Base-by-base conservation (phyloP, 2,113 vertebrate genomes). In the Ovis canadensis region DNA sequence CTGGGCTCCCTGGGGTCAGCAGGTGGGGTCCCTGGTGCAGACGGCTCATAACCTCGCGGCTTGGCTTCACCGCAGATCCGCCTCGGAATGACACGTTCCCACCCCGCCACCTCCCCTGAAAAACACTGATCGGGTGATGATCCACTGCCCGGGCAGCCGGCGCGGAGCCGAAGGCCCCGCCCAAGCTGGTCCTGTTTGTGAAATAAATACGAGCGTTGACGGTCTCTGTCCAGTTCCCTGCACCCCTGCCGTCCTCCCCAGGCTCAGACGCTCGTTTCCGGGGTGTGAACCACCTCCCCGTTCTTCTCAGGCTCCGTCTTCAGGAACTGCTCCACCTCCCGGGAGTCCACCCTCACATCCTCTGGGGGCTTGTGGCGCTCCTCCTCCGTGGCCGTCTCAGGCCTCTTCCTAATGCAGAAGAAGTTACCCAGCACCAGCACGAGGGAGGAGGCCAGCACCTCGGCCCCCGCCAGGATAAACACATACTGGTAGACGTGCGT, bases 401-500 rank as follows among this genome's bases (percentile, higher is more conserved):
- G 13, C 89, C 98, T 98, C 96, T 90, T 99, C 85, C 98, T 98
- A 71, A 99, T 99, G 98, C 99, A 99, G 90, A 99, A 99, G 98
- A 99, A 98, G 98, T 99, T 99, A 77, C 99, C 99, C 67, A 99
- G 45, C 97, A 98, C 98, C 82, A 99, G 74, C 59, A 99, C 98
- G 0, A 99, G 71, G 48, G 99, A 99, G 0, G 99, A 99, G 45
- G 99, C 98, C 7, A 99, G 94, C 80, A 99, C 99, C 98, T 99
- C 99, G 8, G 98, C 98, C 62, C 99, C 99, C 13, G 99, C 99
- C 99, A 99, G 96, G 97, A 99, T 97, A 98, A 99, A 99, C 94
- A 99, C 99, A 3, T 99, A 99, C 99, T 99, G 99, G 99, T 99
- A 99, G 52, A 96, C 97, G 1, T 94, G 94, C 0, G 99, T 99